Evolutionary conservation across 2,888 invertebrate genomes (phyloP).

Genomic region (Thecophora atra): DNA sequence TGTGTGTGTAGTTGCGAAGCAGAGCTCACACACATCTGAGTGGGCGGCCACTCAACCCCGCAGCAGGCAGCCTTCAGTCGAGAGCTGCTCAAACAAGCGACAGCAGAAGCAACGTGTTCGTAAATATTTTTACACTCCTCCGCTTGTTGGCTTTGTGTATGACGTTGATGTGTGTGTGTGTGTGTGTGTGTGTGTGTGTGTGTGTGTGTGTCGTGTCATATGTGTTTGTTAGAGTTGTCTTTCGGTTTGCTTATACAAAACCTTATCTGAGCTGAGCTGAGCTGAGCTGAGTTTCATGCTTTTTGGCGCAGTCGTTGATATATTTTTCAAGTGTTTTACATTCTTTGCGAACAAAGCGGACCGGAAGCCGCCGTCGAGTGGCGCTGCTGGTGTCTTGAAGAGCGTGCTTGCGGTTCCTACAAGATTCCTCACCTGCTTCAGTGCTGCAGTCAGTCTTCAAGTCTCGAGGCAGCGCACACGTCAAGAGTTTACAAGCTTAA

Average conservation of each 20-base stretch:
- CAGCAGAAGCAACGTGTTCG: constrained; percentile 22
- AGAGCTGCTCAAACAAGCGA: constrained; percentile 24
- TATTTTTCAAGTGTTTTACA: constrained; percentile 30
- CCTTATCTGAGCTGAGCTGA: no score
- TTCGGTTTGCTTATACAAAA: constrained; percentile 51
- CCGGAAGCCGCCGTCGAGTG: constrained; percentile 26
- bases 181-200: constrained; percentile 20
- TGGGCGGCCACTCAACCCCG: not conserved
- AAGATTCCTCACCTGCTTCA: not conserved
- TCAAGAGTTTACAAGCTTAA: constrained; percentile 47
- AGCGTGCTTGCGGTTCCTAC: constrained; percentile 49
- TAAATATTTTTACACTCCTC: constrained; percentile 23
- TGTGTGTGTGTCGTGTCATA: constrained; percentile 9
- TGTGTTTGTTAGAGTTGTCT: constrained; percentile 48
- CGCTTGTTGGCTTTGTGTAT: constrained; percentile 27
- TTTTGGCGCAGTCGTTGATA: constrained; percentile 1
- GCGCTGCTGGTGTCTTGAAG: not conserved
- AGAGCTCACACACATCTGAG: not conserved
- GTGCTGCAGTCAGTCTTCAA: not conserved
- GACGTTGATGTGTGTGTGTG: constrained; percentile 9
- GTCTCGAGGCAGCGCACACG: constrained; percentile 12
- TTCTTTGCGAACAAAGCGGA: constrained; percentile 23
- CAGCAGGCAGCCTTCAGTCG: not conserved
- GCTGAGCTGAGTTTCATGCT: not conserved
- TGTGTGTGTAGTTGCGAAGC: not conserved